Evolutionary conservation across 2,888 invertebrate genomes (phyloP), one percentile per base, ranked within the genome.

Genomic region (Nemotelus nigrinus): DNA sequence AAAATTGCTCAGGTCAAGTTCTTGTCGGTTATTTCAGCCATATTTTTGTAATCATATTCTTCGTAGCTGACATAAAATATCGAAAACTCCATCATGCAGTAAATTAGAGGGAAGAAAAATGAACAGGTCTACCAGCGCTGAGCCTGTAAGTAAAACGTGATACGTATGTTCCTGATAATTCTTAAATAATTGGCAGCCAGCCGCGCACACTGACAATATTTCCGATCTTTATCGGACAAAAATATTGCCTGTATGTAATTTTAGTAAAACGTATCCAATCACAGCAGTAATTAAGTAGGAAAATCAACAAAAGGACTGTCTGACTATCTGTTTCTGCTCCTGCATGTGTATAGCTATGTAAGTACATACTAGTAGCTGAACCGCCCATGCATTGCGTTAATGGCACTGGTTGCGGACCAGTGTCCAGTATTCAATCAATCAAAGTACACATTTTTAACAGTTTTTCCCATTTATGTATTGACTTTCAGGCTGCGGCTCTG

Each of bases 401-500:
- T 58, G 72, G 50, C 58, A 47, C 39, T 44, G 74, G 60, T 63
- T 60, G 47, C 74, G 43, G 48, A 67, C 53, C 77, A 74, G 74
- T 74, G 72, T 70, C 71, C 77, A 77, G 75, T 79, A 72, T 79
- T 63, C 79, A 79, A 79, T 79, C 79, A 79, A 79, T 79, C 79
- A 79, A 60, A 74, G 74, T 74, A 74, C 74, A 74, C 74, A 74
- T 74, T 74, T 74, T 74, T 74, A 72, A 77, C 72, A 77, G 72
- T 77, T 74, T 76, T 79, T 77, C 77, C 79, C 79, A 79, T 79
- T 79, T 79, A 76, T 79, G 76, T 79, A 79, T 79, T 79, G 79
- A 79, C 79, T 72, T 79, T 79, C 74, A 63, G 77, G 77, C 79
- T 74, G 77, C 67, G 48, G 48, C 60, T 41, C 60, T 48, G 74